A percentile compares a stretch with the other conserved stretches of the same genome.
phyloP scores from a whole-genome alignment of 2,888 invertebrate species.

The Hermaeophaga mercurialis region DNA sequence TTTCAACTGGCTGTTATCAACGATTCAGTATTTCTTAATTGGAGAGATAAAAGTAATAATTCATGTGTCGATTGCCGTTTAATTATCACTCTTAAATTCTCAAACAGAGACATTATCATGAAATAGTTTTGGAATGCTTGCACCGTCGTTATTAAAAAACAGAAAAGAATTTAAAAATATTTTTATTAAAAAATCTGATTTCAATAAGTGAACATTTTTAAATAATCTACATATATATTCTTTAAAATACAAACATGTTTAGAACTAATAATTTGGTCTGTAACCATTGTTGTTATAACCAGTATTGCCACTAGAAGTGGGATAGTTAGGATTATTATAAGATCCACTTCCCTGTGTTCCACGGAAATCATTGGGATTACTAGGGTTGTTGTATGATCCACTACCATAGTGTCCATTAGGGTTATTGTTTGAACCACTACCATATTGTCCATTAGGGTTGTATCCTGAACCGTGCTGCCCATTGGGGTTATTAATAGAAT shows the following conservation, averaged over 20 bases:
- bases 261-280: slow-evolving; percentile 2
- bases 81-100: no score
- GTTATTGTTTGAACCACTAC: not conserved
- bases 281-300: not conserved
- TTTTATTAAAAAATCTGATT: not conserved
- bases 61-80: no score
- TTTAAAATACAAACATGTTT: not conserved
- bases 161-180: no score
- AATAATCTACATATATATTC: not conserved
- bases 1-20: no score
- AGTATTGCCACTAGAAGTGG: not conserved
- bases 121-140: not conserved
- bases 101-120: no score
- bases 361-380: not conserved
- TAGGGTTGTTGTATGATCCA: not conserved
- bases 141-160: no score
- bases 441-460: no score
- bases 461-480: no score
- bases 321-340: not conserved
- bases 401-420: not conserved
- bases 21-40: no score
- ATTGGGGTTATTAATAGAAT: not conserved
- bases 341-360: not conserved
- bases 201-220: not conserved
- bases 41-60: no score